Evolutionary conservation across 2,888 invertebrate species (phyloP), one percentile per base, ranked within the genome.

Genomic region (Gari tellinella): DNA sequence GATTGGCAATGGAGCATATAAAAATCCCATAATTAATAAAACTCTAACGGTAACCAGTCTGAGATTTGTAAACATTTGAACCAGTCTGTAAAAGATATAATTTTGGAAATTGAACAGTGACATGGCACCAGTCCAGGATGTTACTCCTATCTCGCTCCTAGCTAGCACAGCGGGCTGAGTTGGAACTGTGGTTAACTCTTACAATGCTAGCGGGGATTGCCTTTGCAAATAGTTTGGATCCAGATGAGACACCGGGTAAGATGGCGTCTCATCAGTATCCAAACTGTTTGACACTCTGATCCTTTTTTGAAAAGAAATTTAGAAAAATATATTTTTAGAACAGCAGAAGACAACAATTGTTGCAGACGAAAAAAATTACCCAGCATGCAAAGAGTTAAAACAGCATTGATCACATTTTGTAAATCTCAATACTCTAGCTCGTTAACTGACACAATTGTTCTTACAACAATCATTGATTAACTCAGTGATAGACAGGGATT

Each of bases 371-470:
- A n/a, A n/a, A n/a, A n/a, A n/a, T n/a, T n/a, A n/a, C n/a, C n/a
- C n/a, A n/a, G n/a, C n/a, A n/a, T n/a, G n/a, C n/a, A n/a, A n/a
- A n/a, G n/a, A n/a, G n/a, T n/a, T n/a, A n/a, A 31, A 31, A 31
- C 31, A 52, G 25, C 52, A 61, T 61, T 61, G 61, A 61, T 61
- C 43, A 61, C 14, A 31, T 31, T 23, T 43, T 43, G 61, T 43
- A 23, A 61, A 61, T 61, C 52, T 51, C 41, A 17, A 23, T 49
- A 19, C 52, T 15, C 31, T 31, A 31, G 5, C 31, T 31, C n/a
- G 31, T 31, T 55, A 55, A 23, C 55, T 55, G 38, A 19, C 8
- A 55, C 55, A 40, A 55, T 55, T 40, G 41, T 31, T 55, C 55
- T n/a, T 12, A 40, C n/a, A 15, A 2, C 14, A n/a, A 21, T 21